phyloP scores from a whole-genome alignment of 2,888 invertebrate species.

The Orthonychiurus folsomi region DNA sequence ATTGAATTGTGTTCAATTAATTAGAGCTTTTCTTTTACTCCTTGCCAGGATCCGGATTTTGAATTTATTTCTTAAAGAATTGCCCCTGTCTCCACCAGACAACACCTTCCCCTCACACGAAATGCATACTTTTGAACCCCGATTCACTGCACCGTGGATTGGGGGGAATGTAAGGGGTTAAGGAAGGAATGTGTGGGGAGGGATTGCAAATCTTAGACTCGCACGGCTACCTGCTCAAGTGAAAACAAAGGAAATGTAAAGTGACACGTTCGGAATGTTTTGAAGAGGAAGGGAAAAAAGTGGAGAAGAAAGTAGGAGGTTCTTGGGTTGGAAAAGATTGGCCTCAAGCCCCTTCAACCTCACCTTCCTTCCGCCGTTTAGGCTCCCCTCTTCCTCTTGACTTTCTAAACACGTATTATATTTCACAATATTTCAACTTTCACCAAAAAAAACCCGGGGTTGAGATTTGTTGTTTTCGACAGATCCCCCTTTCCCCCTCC shows the following conservation, averaged over 20 bases:
- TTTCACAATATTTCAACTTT: slow-evolving; percentile 36
- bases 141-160: no score
- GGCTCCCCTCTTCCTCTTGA: slow-evolving; percentile 20
- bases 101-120: neutral
- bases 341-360: neutral
- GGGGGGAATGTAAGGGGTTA: neutral
- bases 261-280: neutral
- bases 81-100: neutral
- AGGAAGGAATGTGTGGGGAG: neutral
- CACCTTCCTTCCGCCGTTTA: no score
- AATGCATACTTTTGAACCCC: neutral
- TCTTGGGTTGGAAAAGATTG: neutral
- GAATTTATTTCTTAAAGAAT: neutral
- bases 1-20: neutral
- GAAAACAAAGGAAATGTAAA: slow-evolving; percentile 1
- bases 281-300: slow-evolving; percentile 9
- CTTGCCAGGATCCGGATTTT: neutral
- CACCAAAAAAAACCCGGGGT: slow-evolving; percentile 11
- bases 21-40: neutral
- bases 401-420: slow-evolving; percentile 37
- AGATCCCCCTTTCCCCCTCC: slow-evolving; percentile 21
- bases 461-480: slow-evolving; percentile 27
- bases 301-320: neutral
- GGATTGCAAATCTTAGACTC: neutral
- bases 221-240: neutral